A percentile compares a stretch with the other conserved stretches of the same genome.
Evolutionary conservation across 30 jellyfish, hydroid and myxozoan genomes (phyloP).

Genomic region (Aurelia aurita complex sp. Pacific): DNA sequence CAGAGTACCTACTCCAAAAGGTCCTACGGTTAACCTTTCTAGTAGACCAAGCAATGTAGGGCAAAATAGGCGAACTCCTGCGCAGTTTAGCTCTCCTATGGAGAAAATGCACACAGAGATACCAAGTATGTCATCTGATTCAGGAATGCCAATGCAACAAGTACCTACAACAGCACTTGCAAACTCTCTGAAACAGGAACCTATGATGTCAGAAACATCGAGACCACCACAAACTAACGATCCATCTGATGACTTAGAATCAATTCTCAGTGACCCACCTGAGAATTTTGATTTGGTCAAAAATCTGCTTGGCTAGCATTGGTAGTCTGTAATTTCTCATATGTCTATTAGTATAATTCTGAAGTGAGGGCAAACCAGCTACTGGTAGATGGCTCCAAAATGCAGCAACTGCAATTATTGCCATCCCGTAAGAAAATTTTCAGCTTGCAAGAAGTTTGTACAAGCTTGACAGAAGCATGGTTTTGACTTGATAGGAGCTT

Average conservation of each 20-base stretch:
- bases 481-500: no score
- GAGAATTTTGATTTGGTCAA: constrained; percentile 81
- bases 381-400: no score
- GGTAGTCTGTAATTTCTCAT: neutral
- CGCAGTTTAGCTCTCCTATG: constrained; percentile 44
- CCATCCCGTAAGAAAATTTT: no score
- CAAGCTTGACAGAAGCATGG: no score
- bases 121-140: constrained; percentile 36
- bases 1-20: constrained; percentile 50
- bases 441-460: no score
- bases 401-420: no score
- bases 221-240: constrained; percentile 17
- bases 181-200: constrained; percentile 46
- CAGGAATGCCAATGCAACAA: constrained; percentile 38
- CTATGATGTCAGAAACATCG: constrained; percentile 16
- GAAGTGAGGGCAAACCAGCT: no score
- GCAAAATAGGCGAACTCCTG: constrained; percentile 45
- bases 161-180: constrained; percentile 19
- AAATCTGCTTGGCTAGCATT: constrained; percentile 49
- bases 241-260: constrained; percentile 77
- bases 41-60: constrained; percentile 42
- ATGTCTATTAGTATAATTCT: no score
- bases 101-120: constrained; percentile 41
- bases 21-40: constrained; percentile 42
- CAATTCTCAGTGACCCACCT: constrained; percentile 82